Evolutionary conservation across 2,888 invertebrate genomes (phyloP), one percentile per base, ranked within the genome.

Genomic region (Mesorhabditis belari): DNA sequence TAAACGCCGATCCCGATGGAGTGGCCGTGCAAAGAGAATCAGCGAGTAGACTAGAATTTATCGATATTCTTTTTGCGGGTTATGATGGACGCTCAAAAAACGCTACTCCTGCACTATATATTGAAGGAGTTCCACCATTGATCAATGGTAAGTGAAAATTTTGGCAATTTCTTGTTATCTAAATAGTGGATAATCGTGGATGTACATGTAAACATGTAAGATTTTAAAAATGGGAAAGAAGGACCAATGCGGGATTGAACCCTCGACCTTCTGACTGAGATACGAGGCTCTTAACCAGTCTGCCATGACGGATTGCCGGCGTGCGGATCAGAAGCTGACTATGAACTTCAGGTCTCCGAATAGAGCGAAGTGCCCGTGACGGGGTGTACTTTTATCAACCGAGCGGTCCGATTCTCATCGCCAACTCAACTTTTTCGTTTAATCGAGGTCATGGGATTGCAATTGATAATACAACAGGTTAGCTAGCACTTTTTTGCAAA

Each of bases 341-440:
- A n/a, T n/a, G 35, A 17, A 35, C 2, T 35, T 2, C 44, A 35
- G 44, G 90, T 74, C 85, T 95, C 62, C 88, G 89, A 69, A 87
- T 98, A 71, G 86, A 88, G 51, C 87, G 90, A 81, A 91, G 92
- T 9, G 94, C 94, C 2, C 92, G 89, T 81, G 93, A 93, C 79
- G 98, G 91, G 9, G 87, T 95, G 68, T 93, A 93, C 81, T 86
- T 92, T 71, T 91, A 91, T 2, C 86, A 88, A 68, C 89, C 93
- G 2, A 60, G 55, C 24, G 65, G 69, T 25, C 90, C 91, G 6
- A 87, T 92, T 73, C 83, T 86, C 55, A 87, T 95, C 69, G 87
- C 87, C 70, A 89, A 92, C 81, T 89, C 90, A 63, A 88, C 88
- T 3, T 86, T 96, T 63, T 86, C 88, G 74, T 87, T 88, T 81